Percentiles rank a stretch among this genome's conserved stretches.
These are phyloP conservation scores for Nineta flava DNA, from an alignment of 2,888 invertebrate genomes.

Conservation along the genomic window DNA sequence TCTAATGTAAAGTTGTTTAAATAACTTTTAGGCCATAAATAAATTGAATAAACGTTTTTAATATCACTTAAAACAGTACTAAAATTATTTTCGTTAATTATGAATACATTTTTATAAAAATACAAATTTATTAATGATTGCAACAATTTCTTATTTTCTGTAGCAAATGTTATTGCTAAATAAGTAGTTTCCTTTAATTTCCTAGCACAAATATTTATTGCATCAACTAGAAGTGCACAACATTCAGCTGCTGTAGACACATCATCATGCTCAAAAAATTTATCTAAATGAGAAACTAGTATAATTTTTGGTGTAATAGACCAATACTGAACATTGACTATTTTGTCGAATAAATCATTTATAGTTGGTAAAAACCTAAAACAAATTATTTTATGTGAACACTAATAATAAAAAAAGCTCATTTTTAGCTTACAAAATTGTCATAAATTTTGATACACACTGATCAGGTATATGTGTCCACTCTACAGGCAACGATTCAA, in stretches of 20 bases:
- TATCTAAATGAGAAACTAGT: constrained; percentile 20
- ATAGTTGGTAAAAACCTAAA: constrained; percentile 22
- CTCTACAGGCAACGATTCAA: constrained; percentile 20
- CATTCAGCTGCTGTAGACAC: constrained; percentile 17
- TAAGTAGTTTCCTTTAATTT: constrained; percentile 11
- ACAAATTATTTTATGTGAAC: constrained; percentile 8
- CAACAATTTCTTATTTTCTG: constrained; percentile 7
- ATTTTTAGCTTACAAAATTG: constrained; percentile 22
- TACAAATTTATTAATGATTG: constrained; percentile 19
- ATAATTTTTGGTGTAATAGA: constrained; percentile 20
- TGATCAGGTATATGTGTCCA: constrained; percentile 18
- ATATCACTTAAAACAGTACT: constrained; percentile 9
- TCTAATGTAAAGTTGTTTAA: too few relatives aligned
- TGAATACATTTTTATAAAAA: constrained; percentile 15
- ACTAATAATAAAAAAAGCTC: neutral
- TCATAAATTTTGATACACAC: constrained; percentile 21
- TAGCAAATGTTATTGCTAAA: neutral
- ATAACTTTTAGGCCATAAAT: too few relatives aligned
- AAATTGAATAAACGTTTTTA: constrained; percentile 4
- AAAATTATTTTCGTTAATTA: constrained; percentile 7
- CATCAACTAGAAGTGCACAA: constrained; percentile 20
- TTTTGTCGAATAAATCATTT: constrained; percentile 20
- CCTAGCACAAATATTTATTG: constrained; percentile 16
- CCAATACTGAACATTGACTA: constrained; percentile 23
- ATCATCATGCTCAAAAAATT: constrained; percentile 17